Percentiles rank a stretch among this genome's conserved stretches.
These are phyloP conservation scores for Oscheius myriophilus DNA, from an alignment of 2,888 invertebrate species.

Conservation along the genomic window DNA sequence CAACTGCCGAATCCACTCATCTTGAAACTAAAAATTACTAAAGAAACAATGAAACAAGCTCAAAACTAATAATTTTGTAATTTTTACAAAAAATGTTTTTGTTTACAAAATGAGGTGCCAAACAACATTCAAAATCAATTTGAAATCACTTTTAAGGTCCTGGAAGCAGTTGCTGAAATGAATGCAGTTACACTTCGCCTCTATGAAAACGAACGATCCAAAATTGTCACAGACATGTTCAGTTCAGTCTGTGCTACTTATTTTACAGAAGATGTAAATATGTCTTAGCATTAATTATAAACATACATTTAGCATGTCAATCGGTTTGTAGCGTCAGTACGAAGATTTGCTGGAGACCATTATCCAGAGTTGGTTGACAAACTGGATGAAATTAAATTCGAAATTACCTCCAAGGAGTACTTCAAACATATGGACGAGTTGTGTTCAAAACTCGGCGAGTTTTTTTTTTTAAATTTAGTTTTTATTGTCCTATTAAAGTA, in stretches of 20 bases:
- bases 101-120: no score
- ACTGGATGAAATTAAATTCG: conserved; percentile 3
- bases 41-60: no score
- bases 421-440: conserved; percentile 12
- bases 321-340: neutral
- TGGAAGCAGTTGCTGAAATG: neutral
- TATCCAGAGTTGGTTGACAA: conserved; percentile 2
- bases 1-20: no score
- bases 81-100: no score
- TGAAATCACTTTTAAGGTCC: neutral
- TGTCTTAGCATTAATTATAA: neutral
- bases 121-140: no score
- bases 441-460: conserved; percentile 2
- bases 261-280: conserved; percentile 1
- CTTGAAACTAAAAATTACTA: no score
- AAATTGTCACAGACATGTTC: neutral
- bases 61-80: no score
- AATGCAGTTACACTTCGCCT: neutral
- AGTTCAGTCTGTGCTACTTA: conserved; percentile 11
- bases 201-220: neutral
- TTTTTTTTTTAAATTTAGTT: no score
- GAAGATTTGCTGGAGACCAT: neutral
- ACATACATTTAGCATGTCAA: neutral
- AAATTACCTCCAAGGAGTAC: conserved; percentile 3
- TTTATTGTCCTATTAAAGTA: no score